These are phyloP conservation scores for Hipposideros armiger DNA, from an alignment of 2,113 vertebrate species.

Conservation along the genomic window DNA sequence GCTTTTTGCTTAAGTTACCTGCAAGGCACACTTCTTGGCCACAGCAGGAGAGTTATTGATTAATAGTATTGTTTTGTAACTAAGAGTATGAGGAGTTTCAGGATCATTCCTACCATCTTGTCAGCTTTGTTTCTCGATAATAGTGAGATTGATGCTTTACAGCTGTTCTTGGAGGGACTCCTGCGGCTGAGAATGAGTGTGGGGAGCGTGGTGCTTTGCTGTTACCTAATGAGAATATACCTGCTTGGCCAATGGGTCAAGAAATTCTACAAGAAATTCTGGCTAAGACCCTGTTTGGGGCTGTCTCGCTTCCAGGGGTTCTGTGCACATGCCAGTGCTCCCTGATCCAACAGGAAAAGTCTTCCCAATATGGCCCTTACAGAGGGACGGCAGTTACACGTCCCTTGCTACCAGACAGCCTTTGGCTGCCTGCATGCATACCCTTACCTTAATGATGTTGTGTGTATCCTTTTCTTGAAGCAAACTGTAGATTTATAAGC, in stretches of 20 bases:
- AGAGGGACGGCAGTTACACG: neutral
- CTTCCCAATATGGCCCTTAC: neutral
- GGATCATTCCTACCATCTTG: neutral
- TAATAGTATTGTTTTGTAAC: neutral
- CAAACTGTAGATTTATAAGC: neutral
- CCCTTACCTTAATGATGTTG: neutral
- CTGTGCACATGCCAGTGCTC: neutral
- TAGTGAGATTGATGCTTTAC: neutral
- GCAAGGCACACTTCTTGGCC: neutral
- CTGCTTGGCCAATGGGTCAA: neutral
- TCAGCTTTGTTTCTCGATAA: conserved; percentile 31
- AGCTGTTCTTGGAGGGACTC: neutral
- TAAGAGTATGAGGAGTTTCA: neutral
- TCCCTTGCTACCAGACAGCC: neutral
- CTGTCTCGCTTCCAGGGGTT: neutral
- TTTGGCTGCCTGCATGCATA: neutral
- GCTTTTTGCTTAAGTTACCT: neutral
- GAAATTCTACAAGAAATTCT: neutral
- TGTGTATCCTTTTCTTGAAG: neutral
- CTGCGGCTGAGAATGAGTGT: neutral
- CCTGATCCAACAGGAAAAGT: neutral
- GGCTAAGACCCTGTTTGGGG: neutral
- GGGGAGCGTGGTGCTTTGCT: neutral
- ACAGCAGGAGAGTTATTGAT: neutral
- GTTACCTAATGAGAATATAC: neutral